Conservation (phyloP, 2,888 invertebrate genomes). For the Eretmocerus hayati region DNA sequence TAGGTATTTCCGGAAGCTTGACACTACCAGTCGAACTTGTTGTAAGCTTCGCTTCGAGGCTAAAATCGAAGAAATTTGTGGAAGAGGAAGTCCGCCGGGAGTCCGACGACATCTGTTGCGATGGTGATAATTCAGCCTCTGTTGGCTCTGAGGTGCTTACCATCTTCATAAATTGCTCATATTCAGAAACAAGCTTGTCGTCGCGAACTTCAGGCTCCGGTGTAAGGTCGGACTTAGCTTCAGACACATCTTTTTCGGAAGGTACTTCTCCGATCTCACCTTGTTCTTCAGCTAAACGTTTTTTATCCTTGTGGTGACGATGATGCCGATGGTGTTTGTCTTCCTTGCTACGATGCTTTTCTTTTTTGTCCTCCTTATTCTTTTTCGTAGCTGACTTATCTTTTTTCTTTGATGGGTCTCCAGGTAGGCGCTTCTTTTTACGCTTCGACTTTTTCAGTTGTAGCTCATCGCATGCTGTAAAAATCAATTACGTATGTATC, state of each 20-base stretch:
- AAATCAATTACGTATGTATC: too few relatives aligned
- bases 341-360: slow-evolving; percentile 14
- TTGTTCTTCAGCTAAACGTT: neutral
- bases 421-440: slow-evolving; percentile 5
- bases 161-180: slow-evolving; percentile 56
- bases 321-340: slow-evolving; percentile 15
- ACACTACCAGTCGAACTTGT: slow-evolving; percentile 8
- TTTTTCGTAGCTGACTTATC: slow-evolving; percentile 17
- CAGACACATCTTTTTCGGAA: neutral
- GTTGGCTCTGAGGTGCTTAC: slow-evolving; percentile 10
- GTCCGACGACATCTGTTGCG: neutral
- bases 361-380: slow-evolving; percentile 12
- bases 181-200: slow-evolving; percentile 48
- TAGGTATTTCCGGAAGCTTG: slow-evolving; percentile 4
- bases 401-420: slow-evolving; percentile 13
- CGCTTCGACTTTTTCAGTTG: slow-evolving; percentile 8
- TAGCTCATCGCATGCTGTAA: too few relatives aligned
- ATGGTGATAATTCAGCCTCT: neutral
- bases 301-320: slow-evolving; percentile 13
- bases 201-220: slow-evolving; percentile 26
- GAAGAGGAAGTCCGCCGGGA: slow-evolving; percentile 23
- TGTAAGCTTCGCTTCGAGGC: slow-evolving; percentile 26
- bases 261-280: neutral
- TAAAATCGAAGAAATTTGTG: slow-evolving; percentile 29
- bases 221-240: slow-evolving; percentile 15